A percentile compares a stretch with the other conserved stretches of the same genome.
Evolutionary conservation across 2,797 vertebrate genomes (phyloP).

Genomic region (Oceanodroma leucorhoa): DNA sequence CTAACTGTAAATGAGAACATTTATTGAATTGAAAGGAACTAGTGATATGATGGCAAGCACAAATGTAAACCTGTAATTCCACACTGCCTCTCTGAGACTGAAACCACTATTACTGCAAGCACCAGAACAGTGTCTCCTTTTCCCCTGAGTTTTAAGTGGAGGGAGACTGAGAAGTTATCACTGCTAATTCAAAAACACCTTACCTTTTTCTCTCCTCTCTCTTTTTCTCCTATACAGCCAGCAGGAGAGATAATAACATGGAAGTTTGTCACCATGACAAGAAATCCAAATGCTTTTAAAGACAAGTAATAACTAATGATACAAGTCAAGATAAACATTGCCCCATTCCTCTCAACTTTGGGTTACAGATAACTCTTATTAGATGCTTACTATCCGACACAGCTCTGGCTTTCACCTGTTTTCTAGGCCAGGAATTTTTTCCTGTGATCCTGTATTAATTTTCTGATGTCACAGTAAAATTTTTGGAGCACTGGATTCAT

Average conservation of each 20-base stretch:
- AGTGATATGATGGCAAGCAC: background rate
- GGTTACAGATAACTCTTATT: background rate
- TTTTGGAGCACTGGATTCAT: background rate
- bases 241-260: background rate
- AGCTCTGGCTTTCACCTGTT: background rate
- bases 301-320: background rate
- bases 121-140: background rate
- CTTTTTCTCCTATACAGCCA: background rate
- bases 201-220: background rate
- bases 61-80: background rate
- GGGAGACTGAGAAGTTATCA: background rate
- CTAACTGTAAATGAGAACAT: background rate
- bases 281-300: background rate
- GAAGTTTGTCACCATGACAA: background rate
- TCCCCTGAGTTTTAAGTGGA: background rate
- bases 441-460: background rate
- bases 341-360: background rate
- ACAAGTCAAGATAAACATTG: background rate
- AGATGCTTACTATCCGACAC: background rate
- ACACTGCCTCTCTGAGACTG: background rate
- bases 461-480: background rate
- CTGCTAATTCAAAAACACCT: background rate
- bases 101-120: background rate
- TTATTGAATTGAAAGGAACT: background rate
- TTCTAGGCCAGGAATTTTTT: background rate